These are phyloP conservation scores for Euplexia lucipara DNA, from an alignment of 2,888 invertebrate species.

Conservation along the genomic window DNA sequence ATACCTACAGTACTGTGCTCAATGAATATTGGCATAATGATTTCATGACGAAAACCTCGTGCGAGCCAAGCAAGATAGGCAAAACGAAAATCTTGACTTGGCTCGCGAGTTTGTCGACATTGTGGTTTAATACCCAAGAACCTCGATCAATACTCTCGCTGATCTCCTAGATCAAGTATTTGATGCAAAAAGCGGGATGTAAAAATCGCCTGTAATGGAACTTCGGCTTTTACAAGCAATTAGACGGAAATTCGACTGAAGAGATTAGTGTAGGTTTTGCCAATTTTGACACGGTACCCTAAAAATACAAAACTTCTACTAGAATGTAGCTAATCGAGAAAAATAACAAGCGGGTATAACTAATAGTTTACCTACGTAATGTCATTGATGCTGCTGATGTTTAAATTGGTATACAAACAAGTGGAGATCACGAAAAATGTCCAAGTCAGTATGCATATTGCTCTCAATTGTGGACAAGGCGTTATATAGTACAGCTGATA, in stretches of 20 bases:
- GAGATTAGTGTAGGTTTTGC: neutral
- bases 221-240: too few species aligned
- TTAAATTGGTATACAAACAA: constrained; percentile 26
- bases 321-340: neutral
- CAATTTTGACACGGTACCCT: constrained; percentile 2
- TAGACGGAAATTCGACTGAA: neutral
- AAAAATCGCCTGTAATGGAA: neutral
- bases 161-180: too few species aligned
- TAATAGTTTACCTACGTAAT: constrained; percentile 12
- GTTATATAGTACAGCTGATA: constrained; percentile 56
- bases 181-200: too few species aligned
- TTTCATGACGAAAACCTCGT: too few species aligned
- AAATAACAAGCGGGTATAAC: constrained; percentile 2
- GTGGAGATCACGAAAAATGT: constrained; percentile 34
- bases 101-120: too few species aligned
- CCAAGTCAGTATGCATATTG: constrained; percentile 31
- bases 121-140: too few species aligned
- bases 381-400: constrained; percentile 25
- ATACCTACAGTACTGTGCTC: too few species aligned
- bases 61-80: too few species aligned
- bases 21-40: too few species aligned
- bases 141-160: too few species aligned
- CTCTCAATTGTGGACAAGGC: constrained; percentile 42
- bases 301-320: neutral
- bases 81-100: too few species aligned